Evolutionary conservation across 2,888 invertebrate genomes (phyloP).

Genomic region (Spilosoma lubricipeda): DNA sequence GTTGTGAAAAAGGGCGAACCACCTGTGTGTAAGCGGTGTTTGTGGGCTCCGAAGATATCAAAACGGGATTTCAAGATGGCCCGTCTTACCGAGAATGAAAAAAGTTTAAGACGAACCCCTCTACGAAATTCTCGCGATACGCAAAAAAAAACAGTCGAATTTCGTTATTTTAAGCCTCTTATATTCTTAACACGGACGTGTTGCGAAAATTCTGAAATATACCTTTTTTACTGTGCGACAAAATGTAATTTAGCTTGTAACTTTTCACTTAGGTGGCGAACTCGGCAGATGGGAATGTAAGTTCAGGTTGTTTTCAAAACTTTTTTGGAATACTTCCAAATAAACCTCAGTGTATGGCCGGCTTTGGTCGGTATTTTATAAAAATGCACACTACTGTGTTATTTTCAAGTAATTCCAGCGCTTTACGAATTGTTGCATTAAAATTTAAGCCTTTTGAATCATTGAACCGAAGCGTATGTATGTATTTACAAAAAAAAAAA

Average conservation of each 20-base stretch:
- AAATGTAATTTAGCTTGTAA: conserved; percentile 75
- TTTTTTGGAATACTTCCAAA: conserved; percentile 77
- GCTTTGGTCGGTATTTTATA: conserved; percentile 40
- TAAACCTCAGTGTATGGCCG: conserved; percentile 56
- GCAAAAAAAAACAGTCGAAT: conserved; percentile 62
- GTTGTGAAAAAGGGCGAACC: conserved; percentile 64
- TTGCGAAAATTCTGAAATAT: conserved; percentile 55
- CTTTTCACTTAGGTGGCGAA: conserved; percentile 78
- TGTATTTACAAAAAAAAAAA: no score
- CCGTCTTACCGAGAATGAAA: conserved; percentile 67
- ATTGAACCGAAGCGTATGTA: no score
- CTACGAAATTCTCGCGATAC: conserved; percentile 58
- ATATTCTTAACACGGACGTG: conserved; percentile 74
- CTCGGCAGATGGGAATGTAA: conserved; percentile 67
- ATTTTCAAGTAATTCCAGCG: conserved; percentile 37
- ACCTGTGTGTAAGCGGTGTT: conserved; percentile 63
- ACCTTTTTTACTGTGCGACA: conserved; percentile 58
- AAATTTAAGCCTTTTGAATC: conserved; percentile 44
- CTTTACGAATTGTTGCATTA: conserved; percentile 40
- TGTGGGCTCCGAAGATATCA: conserved; percentile 59
- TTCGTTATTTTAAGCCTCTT: conserved; percentile 78
- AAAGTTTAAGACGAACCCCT: conserved; percentile 64
- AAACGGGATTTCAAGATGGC: conserved; percentile 60
- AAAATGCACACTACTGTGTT: conserved; percentile 44
- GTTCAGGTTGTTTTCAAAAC: conserved; percentile 72